phyloP scores from a whole-genome alignment of 2,797 vertebrate genomes.

The Oreochromis mossambicus region DNA sequence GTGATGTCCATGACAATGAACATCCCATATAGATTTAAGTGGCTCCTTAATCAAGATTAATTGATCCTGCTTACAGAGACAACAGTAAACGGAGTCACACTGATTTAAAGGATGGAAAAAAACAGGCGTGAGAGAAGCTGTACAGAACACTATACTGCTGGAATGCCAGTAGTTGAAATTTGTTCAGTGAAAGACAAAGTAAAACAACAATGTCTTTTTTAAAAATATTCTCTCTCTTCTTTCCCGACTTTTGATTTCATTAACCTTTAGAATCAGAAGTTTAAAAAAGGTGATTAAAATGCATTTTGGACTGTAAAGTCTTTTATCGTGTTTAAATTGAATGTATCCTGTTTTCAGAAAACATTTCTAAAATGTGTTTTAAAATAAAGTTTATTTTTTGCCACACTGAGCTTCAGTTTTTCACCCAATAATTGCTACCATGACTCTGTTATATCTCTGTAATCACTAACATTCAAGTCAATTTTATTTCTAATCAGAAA shows the following conservation, averaged over 20 bases:
- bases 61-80: not conserved
- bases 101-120: not conserved
- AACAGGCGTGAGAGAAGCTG: not conserved
- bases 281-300: accelerated
- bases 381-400: not conserved
- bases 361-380: not conserved
- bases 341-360: not conserved
- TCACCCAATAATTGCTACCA: not conserved
- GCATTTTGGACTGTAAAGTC: not conserved
- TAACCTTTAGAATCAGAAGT: not conserved
- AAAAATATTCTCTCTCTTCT: not conserved
- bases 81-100: not conserved
- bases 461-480: not conserved
- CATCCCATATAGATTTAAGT: not conserved
- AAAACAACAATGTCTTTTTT: accelerated
- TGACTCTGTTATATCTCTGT: accelerated
- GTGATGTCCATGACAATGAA: not conserved
- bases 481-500: not conserved
- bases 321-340: not conserved
- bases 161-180: not conserved
- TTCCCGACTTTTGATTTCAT: not conserved
- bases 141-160: not conserved
- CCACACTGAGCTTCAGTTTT: not conserved
- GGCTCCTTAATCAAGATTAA: not conserved
- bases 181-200: not conserved